Evolutionary conservation across 2,888 invertebrate species (phyloP).

Genomic region (Lymantria dispar): DNA sequence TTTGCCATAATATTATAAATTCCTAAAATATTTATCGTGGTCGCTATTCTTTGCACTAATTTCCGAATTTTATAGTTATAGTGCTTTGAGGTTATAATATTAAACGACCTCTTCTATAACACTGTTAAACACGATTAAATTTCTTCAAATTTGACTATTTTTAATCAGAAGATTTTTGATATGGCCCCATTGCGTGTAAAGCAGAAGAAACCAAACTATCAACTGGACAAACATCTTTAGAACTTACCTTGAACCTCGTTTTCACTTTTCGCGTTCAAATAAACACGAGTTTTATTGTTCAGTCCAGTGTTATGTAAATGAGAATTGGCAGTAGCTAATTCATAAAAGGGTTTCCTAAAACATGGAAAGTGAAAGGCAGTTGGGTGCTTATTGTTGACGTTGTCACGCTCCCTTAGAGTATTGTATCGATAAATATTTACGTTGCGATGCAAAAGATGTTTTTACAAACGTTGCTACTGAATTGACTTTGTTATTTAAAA

Average conservation of each 20-base stretch:
- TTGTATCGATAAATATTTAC: conserved; percentile 77
- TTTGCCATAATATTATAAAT: too few relatives aligned
- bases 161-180: conserved; percentile 1
- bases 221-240: conserved; percentile 55
- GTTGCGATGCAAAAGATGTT: conserved; percentile 77
- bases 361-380: conserved; percentile 76
- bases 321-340: conserved; percentile 63
- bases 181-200: conserved; percentile 54
- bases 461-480: conserved; percentile 73
- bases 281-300: conserved; percentile 67
- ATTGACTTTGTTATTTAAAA: conserved; percentile 71
- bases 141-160: background rate
- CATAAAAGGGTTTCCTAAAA: conserved; percentile 74
- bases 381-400: conserved; percentile 64
- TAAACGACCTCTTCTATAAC: background rate
- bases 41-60: too few relatives aligned
- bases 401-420: conserved; percentile 64
- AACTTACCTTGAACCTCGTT: conserved; percentile 67
- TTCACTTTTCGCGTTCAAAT: conserved; percentile 77
- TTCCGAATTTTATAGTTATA: too few relatives aligned
- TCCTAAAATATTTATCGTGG: too few relatives aligned
- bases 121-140: too few relatives aligned
- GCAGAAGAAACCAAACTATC: conserved; percentile 59
- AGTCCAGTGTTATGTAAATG: conserved; percentile 77
- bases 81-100: background rate